phyloP scores from a whole-genome alignment of 2,797 vertebrate genomes.

The Dromococcyx pavoninus region DNA sequence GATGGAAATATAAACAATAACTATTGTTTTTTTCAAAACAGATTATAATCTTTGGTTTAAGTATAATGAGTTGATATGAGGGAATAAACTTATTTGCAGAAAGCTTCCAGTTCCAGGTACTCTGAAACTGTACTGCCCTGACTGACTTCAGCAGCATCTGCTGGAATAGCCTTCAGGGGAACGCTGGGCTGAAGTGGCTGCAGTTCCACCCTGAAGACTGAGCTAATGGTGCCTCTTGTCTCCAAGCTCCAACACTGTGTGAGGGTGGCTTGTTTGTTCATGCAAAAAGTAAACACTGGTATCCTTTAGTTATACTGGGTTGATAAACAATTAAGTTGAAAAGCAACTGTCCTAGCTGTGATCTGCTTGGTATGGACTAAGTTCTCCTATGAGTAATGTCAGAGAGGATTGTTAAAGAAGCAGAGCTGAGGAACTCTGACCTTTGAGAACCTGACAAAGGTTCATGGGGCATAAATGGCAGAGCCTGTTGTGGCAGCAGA shows the following conservation, averaged over 20 bases:
- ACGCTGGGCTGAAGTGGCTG: accelerated
- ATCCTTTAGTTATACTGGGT: neutral
- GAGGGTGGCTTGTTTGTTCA: neutral
- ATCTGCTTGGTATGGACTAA: accelerated
- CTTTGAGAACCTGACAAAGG: neutral
- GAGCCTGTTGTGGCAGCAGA: neutral
- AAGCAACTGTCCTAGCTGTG: neutral
- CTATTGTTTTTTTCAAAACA: neutral
- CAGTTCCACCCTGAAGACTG: neutral
- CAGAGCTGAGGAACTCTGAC: neutral
- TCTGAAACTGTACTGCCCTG: neutral
- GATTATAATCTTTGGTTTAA: neutral
- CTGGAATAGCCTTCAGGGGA: neutral
- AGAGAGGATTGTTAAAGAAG: neutral
- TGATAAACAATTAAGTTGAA: neutral
- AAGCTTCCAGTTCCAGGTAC: neutral
- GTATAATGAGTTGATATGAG: neutral
- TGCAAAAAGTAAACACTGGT: neutral
- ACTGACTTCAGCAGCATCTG: neutral
- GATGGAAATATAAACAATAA: neutral
- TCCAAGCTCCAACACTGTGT: neutral
- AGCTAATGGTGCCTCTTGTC: neutral
- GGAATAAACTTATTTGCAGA: neutral
- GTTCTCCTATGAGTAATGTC: neutral
- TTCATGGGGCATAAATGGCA: neutral